A percentile compares a stretch with the other conserved stretches of the same genome.
phyloP scores from a whole-genome alignment of 2,888 invertebrate species.

The Drosophila algonquin region DNA sequence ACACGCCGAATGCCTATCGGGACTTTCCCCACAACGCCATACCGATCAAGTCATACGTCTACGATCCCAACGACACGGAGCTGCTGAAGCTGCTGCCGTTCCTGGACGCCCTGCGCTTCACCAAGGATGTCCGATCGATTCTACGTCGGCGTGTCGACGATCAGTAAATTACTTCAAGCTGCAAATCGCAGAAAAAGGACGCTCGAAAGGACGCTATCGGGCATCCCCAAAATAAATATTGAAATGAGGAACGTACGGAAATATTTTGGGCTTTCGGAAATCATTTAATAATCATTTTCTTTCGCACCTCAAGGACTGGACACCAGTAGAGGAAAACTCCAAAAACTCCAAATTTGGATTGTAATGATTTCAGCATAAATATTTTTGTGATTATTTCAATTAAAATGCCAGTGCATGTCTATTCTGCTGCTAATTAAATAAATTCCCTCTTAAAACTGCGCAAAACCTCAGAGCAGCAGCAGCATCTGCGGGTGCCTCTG shows the following conservation, averaged over 20 bases:
- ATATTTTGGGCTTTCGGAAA: no score
- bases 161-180: no score
- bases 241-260: no score
- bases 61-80: constrained; percentile 53
- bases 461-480: neutral
- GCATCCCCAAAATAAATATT: no score
- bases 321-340: neutral
- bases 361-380: neutral
- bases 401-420: neutral
- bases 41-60: constrained; percentile 60
- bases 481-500: constrained; percentile 14
- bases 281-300: no score
- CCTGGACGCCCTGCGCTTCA: constrained; percentile 66
- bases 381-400: neutral
- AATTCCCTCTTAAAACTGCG: constrained; percentile 13
- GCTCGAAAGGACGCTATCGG: no score
- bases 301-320: no score
- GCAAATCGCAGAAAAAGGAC: no score
- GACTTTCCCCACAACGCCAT: constrained; percentile 58
- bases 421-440: constrained; percentile 1
- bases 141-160: constrained; percentile 43
- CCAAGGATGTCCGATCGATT: constrained; percentile 56
- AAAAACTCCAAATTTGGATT: neutral
- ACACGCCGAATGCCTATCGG: constrained; percentile 60
- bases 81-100: constrained; percentile 63